Evolutionary conservation across 1,140 invertebrate species (phyloP).

Genomic region (Pseudomyrmex sp.): DNA sequence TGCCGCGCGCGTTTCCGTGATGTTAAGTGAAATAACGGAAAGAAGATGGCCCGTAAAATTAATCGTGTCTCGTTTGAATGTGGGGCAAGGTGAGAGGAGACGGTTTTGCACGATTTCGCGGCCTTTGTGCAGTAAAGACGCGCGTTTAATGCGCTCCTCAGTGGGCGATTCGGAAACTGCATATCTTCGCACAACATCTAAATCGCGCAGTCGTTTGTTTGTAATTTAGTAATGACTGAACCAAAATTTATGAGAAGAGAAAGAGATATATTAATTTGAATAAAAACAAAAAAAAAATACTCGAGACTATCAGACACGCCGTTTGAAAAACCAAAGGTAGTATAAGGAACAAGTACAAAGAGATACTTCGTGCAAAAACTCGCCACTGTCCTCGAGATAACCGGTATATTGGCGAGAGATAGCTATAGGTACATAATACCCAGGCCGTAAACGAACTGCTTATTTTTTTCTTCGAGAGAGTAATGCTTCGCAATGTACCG

Average conservation of each 20-base stretch:
- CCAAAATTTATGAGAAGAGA: neutral
- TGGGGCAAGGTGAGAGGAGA: neutral
- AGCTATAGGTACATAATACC: slow-evolving; percentile 71
- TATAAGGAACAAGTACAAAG: slow-evolving; percentile 52
- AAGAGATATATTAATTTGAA: neutral
- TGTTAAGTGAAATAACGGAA: slow-evolving; percentile 52
- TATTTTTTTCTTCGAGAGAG: slow-evolving; percentile 67
- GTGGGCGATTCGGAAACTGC: neutral
- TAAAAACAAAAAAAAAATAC: neutral
- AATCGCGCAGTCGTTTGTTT: neutral
- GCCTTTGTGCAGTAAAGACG: neutral
- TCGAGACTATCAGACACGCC: slow-evolving; percentile 13
- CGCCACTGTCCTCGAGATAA: slow-evolving; percentile 68
- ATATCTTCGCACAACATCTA: too few relatives aligned
- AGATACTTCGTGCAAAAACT: slow-evolving; percentile 53
- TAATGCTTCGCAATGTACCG: slow-evolving; percentile 69
- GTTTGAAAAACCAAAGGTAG: slow-evolving; percentile 42
- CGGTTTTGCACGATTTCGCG: slow-evolving; percentile 10
- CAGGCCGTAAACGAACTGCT: slow-evolving; percentile 72
- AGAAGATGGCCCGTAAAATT: slow-evolving; percentile 47
- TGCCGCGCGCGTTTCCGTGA: slow-evolving; percentile 37
- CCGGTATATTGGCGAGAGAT: slow-evolving; percentile 65
- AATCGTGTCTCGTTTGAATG: slow-evolving; percentile 28
- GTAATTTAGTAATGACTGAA: neutral
- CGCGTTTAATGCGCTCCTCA: neutral